Evolutionary conservation across 1,140 invertebrate genomes (phyloP), one percentile per base, ranked within the genome.

Genomic region (Leptinotarsa defecta): DNA sequence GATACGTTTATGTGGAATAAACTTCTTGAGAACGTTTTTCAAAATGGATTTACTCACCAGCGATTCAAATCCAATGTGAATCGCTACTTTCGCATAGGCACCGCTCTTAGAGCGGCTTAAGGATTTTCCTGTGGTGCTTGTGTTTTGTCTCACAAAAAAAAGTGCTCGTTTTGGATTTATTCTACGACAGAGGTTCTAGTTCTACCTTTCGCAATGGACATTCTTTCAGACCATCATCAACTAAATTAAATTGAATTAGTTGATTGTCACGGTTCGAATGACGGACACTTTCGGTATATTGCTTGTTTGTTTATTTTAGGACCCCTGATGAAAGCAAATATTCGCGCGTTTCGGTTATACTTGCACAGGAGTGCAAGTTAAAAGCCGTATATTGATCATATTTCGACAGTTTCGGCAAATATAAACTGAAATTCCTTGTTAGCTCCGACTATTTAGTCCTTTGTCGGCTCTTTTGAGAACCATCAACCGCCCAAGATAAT

Each of bases 401-500:
- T 49, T 70, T 70, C 34, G 43, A 70, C 68, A 70, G 48, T 70
- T 70, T 70, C 68, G 68, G 68, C 68, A 48, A 70, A 70, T 65
- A 65, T 65, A 34, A 65, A 65, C 27, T 17, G 8, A 68, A 76
- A 81, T 76, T 79, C 78, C 78, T 81, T 73, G 80, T 81, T 81
- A 81, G 76, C 70, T 72, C 75, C 74, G 57, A 67, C 65, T 69
- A 75, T 79, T 80, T 76, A 76, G 68, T 48, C 67, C 77, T 77
- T 78, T 82, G 78, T 81, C 80, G 80, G 81, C 78, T 13, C 71
- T 76, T 76, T 80, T 77, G 76, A 80, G 48, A 73, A 27, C 24
- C 27, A 49, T 76, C 57, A 77, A 74, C 80, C 78, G 78, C 74
- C 74, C 76, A 80, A 72, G 77, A 72, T 77, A 78, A 76, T 75